Conservation (phyloP, 2,888 invertebrate genomes). For the Arge pagana region DNA sequence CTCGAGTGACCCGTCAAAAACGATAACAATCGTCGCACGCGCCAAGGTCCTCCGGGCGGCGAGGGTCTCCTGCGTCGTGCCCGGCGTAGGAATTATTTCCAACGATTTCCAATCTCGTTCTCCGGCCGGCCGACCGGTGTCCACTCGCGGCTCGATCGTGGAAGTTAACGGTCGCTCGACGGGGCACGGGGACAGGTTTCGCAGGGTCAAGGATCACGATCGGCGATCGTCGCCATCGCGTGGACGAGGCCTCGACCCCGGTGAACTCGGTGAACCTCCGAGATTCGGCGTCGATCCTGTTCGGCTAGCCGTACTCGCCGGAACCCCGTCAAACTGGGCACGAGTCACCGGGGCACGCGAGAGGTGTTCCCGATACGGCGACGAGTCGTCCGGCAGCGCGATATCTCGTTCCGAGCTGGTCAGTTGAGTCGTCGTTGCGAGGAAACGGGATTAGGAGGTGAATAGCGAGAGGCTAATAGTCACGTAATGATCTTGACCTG, state of each 20-base stretch:
- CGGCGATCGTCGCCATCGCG: constrained; percentile 20
- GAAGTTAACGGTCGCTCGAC: constrained; percentile 12
- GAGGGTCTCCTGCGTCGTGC: no score
- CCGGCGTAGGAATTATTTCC: constrained; percentile 14
- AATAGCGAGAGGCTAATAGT: constrained; percentile 47
- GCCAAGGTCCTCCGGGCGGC: constrained; percentile 32
- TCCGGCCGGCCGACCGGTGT: constrained; percentile 11
- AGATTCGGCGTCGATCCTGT: no score
- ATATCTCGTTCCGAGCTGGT: constrained; percentile 12
- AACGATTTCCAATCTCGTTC: not conserved
- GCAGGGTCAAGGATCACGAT: constrained; percentile 19
- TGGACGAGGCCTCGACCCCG: constrained; percentile 8
- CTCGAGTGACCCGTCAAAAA: constrained; percentile 30
- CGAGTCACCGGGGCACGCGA: constrained; percentile 18
- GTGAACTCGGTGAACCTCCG: constrained; percentile 7
- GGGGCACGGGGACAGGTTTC: constrained; percentile 18
- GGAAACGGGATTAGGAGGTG: constrained; percentile 47
- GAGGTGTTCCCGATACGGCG: constrained; percentile 22
- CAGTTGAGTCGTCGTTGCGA: constrained; percentile 25
- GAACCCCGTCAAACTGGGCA: no score
- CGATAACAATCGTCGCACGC: constrained; percentile 40
- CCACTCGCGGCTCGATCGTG: not conserved
- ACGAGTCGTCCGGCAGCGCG: constrained; percentile 28
- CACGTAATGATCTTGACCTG: constrained; percentile 48
- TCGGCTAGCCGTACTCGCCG: no score